A percentile compares a stretch with the other conserved stretches of the same genome.
Conservation (phyloP, 2,888 invertebrate species). For the Strigamia maritima region DNA sequence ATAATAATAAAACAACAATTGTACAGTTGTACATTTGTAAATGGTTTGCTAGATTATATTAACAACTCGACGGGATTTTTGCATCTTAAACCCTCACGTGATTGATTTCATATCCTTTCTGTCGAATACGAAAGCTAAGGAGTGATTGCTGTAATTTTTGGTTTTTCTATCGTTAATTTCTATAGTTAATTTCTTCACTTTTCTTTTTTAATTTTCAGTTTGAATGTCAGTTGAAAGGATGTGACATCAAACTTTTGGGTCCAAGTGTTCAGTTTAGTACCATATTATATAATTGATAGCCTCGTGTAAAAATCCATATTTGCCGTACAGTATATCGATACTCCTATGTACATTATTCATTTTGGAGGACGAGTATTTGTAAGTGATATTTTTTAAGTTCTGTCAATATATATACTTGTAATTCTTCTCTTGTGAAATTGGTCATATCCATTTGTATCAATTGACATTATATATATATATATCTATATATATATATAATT, state of each 20-base stretch:
- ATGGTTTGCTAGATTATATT: conserved; percentile 17
- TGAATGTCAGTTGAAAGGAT: no score
- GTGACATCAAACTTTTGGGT: no score
- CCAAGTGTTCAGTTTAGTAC: no score
- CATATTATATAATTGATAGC: no score
- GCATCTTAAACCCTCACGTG: no score
- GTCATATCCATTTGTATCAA: conserved; percentile 45
- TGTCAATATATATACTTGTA: conserved; percentile 45
- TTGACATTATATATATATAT: conserved; percentile 47
- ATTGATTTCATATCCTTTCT: no score
- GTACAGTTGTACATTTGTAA: conserved; percentile 38
- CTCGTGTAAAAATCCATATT: conserved; percentile 11
- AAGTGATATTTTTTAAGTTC: conserved; percentile 42
- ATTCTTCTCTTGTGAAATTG: conserved; percentile 39
- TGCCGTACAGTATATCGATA: conserved; percentile 37
- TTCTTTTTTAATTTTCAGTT: background rate
- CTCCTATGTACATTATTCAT: conserved; percentile 37
- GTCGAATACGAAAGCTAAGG: no score
- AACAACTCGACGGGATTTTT: no score
- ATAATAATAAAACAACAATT: background rate
- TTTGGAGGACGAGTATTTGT: conserved; percentile 38
- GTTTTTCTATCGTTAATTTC: background rate
- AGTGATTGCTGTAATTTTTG: no score
- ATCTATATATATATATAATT: conserved; percentile 37
- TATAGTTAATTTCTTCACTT: background rate